Percentiles rank a stretch among this genome's conserved stretches.
phyloP scores from a whole-genome alignment of 2,888 invertebrate genomes.

The Agelastica alni region DNA sequence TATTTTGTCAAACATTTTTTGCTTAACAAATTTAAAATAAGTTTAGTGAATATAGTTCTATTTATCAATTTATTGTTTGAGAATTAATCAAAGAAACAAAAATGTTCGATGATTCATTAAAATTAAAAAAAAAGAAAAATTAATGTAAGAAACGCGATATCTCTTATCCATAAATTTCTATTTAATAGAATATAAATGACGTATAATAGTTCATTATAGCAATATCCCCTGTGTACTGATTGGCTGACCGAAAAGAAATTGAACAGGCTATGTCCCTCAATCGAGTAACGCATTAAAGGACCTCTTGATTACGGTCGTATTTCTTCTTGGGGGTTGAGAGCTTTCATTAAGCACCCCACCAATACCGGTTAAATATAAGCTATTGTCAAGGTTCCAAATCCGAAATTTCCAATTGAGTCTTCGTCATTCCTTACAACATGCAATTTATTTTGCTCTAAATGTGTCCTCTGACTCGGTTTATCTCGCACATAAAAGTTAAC shows the following conservation, averaged over 20 bases:
- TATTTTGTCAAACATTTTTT: no score
- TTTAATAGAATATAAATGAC: constrained; percentile 16
- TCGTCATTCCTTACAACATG: constrained; percentile 49
- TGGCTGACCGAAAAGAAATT: constrained; percentile 52
- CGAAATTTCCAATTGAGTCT: constrained; percentile 52
- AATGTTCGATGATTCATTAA: no score
- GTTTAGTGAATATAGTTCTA: no score
- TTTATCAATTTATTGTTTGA: no score
- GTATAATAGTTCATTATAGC: constrained; percentile 15
- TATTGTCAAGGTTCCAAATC: constrained; percentile 47
- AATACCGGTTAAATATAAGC: constrained; percentile 53
- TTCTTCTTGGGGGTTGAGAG: constrained; percentile 52
- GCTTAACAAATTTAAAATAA: no score
- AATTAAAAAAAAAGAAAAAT: no score
- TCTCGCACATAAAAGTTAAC: constrained; percentile 6
- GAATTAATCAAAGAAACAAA: no score
- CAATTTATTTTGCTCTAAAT: constrained; percentile 45
- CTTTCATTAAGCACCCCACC: constrained; percentile 52
- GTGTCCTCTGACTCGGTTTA: constrained; percentile 14
- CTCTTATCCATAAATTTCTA: no score
- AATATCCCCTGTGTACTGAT: constrained; percentile 42
- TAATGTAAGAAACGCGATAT: no score
- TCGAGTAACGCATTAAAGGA: constrained; percentile 54
- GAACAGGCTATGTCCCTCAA: constrained; percentile 53
- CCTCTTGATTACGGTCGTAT: constrained; percentile 56